These are phyloP conservation scores for Helarctos malayanus DNA, from an alignment of 2,797 vertebrate genomes.

Conservation along the genomic window DNA sequence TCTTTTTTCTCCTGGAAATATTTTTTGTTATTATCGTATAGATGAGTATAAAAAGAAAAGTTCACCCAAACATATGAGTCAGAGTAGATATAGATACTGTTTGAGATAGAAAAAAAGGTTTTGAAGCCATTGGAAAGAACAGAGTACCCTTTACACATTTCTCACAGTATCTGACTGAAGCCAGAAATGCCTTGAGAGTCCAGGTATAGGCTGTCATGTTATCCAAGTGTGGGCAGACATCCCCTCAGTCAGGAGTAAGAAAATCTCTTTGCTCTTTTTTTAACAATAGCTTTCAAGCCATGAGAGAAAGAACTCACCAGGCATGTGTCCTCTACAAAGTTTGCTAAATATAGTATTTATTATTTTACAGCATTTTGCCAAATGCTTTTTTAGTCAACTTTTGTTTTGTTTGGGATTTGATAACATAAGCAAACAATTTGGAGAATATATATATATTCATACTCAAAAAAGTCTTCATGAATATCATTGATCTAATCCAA, in stretches of 20 bases:
- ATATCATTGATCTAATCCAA: neutral
- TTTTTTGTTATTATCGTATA: neutral
- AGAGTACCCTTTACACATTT: neutral
- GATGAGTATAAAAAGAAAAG: neutral
- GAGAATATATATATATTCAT: neutral
- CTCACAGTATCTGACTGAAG: neutral
- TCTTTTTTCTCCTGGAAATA: neutral
- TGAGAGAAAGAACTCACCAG: neutral
- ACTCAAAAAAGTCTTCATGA: neutral
- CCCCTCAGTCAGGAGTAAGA: neutral
- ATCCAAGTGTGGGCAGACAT: neutral
- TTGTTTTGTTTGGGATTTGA: neutral
- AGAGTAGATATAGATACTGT: neutral
- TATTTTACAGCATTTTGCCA: neutral
- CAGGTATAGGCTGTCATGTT: no score
- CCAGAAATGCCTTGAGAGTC: neutral
- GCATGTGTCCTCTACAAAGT: neutral
- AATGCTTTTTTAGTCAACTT: neutral
- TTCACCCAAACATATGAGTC: neutral
- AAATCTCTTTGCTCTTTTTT: neutral
- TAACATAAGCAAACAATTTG: neutral
- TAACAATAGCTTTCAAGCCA: neutral
- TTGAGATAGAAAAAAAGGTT: neutral
- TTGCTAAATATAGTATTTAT: neutral
- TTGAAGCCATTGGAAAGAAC: neutral